Percentiles rank a stretch among this genome's conserved stretches.
These are phyloP conservation scores for Lasioglossum vierecki DNA, from an alignment of 2,888 invertebrate species.

Conservation along the genomic window DNA sequence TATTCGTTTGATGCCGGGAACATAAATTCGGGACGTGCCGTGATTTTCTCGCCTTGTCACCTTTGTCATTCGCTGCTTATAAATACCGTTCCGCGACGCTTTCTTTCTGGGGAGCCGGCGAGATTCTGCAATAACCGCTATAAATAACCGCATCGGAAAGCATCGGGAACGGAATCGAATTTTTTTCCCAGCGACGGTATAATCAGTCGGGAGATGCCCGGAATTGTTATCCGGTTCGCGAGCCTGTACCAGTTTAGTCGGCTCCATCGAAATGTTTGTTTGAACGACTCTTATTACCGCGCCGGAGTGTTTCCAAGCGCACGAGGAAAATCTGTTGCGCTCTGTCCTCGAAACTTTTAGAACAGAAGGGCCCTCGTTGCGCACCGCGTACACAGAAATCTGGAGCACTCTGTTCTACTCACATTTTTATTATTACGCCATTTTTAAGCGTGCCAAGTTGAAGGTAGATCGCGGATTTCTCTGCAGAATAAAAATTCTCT, in stretches of 20 bases:
- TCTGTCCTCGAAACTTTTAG: slow-evolving; percentile 1
- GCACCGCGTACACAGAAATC: background rate
- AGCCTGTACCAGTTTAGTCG: background rate
- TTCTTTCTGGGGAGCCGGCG: background rate
- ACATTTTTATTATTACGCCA: background rate
- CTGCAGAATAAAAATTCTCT: background rate
- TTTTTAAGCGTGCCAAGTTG: background rate
- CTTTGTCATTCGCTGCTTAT: slow-evolving; percentile 83
- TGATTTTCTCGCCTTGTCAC: slow-evolving; percentile 82
- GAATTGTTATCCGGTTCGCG: background rate
- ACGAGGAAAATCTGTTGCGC: slow-evolving; percentile 10
- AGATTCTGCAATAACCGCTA: background rate
- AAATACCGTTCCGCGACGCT: slow-evolving; percentile 76
- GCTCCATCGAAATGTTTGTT: slow-evolving; percentile 8
- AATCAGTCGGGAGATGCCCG: background rate
- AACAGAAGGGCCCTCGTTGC: background rate
- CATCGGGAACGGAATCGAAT: background rate
- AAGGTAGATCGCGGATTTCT: background rate
- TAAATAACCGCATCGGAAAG: background rate
- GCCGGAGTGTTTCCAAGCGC: background rate
- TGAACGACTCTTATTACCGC: slow-evolving; percentile 13
- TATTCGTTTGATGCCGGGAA: slow-evolving; percentile 81
- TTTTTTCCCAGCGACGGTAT: background rate
- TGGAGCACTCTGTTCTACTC: background rate
- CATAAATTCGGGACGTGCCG: slow-evolving; percentile 79